Evolutionary conservation across 1,140 invertebrate species (phyloP).

Genomic region (Calosoma granatense): DNA sequence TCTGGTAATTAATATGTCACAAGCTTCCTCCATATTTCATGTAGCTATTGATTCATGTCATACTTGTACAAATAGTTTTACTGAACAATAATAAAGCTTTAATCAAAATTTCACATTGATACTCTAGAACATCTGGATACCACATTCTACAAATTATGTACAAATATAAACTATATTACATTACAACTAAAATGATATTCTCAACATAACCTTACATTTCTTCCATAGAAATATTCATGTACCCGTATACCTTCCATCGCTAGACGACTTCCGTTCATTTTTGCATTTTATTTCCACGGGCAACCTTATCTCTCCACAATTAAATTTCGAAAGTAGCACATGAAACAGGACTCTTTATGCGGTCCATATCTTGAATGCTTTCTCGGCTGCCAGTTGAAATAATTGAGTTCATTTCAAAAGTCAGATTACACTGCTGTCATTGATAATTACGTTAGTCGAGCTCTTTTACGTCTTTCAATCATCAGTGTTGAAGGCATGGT

Average conservation of each 20-base stretch:
- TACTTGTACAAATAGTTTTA: not conserved
- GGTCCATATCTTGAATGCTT: not conserved
- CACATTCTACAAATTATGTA: too few species aligned
- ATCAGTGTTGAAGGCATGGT: not conserved
- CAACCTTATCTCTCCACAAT: not conserved
- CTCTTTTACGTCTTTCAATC: not conserved
- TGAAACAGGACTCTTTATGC: too few species aligned
- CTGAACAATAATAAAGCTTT: not conserved
- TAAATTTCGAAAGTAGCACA: too few species aligned
- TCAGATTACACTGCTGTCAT: not conserved
- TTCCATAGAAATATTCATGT: not conserved
- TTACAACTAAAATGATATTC: not conserved
- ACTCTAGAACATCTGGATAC: not conserved
- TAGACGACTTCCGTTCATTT: not conserved
- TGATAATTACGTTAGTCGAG: not conserved
- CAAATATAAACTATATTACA: too few species aligned
- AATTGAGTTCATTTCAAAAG: not conserved
- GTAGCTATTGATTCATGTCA: not conserved
- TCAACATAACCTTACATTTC: not conserved
- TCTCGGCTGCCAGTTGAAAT: not conserved
- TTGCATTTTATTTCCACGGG: not conserved
- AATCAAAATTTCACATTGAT: not conserved
- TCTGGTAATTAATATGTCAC: too few species aligned
- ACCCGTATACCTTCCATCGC: not conserved
- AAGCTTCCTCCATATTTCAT: not conserved